phyloP scores from a whole-genome alignment of 2,797 vertebrate species.

The Pseudochirops cupreus region DNA sequence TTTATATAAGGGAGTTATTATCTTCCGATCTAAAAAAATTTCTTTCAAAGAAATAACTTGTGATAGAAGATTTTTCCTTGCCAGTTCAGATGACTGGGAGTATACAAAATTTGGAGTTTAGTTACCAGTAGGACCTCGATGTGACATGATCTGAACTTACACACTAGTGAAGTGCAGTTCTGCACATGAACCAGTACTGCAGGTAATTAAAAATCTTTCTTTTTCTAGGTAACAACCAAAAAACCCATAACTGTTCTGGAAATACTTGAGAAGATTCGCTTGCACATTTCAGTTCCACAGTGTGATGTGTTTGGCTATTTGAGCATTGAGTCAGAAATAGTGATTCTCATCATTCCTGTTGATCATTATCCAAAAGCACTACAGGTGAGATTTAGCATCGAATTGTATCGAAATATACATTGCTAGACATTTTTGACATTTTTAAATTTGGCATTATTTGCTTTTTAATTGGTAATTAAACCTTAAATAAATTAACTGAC shows the following conservation, averaged over 20 bases:
- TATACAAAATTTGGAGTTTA: neutral
- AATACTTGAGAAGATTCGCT: constrained; percentile 93
- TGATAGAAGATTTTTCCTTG: constrained; percentile 6
- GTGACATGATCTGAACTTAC: neutral
- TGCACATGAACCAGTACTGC: neutral
- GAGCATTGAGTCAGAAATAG: constrained; percentile 96
- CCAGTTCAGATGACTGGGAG: neutral
- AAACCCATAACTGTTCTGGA: constrained; percentile 93
- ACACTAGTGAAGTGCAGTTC: constrained; percentile 24
- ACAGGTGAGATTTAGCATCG: constrained; percentile 88
- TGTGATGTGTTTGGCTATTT: constrained; percentile 98
- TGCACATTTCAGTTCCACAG: constrained; percentile 96
- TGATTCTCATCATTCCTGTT: constrained; percentile 94
- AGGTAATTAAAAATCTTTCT: constrained; percentile 41
- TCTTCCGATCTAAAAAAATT: constrained; percentile 17
- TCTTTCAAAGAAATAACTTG: neutral
- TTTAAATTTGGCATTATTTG: neutral
- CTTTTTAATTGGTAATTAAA: neutral
- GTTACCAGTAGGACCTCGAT: neutral
- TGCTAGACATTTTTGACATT: neutral
- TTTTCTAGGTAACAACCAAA: constrained; percentile 91
- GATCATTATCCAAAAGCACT: constrained; percentile 94
- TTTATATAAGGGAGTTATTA: constrained; percentile 4
- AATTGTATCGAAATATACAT: neutral
- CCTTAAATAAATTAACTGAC: neutral